Percentiles rank a stretch among this genome's conserved stretches.
Conservation (phyloP, 2,797 vertebrate species). For the Dallia pectoralis region DNA sequence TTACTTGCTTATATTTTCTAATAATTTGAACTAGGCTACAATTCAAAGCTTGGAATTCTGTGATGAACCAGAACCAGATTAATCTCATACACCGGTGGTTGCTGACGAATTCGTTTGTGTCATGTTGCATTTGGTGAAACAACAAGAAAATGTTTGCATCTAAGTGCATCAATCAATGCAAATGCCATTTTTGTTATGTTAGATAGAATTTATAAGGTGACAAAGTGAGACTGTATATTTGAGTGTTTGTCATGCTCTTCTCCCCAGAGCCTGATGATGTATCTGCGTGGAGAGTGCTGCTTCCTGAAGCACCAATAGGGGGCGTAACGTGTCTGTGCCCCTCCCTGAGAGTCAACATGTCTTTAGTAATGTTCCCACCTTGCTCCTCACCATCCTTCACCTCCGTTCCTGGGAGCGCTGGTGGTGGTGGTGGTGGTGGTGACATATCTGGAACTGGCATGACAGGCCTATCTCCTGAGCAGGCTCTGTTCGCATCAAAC, state of each 20-base stretch:
- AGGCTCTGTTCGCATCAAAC: slow-evolving; percentile 75
- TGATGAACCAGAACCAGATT: too few relatives aligned
- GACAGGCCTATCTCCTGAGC: slow-evolving; percentile 54
- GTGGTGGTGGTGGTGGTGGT: slow-evolving; percentile 16
- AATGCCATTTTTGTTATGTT: too few relatives aligned
- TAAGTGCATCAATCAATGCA: too few relatives aligned
- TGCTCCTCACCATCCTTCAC: slow-evolving; percentile 20
- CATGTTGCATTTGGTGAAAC: too few relatives aligned
- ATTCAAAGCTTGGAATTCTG: too few relatives aligned
- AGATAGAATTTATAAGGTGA: neutral
- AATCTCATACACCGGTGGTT: too few relatives aligned
- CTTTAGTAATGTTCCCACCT: slow-evolving; percentile 25
- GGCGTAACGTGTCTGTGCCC: slow-evolving; percentile 16
- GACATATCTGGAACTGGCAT: slow-evolving; percentile 46
- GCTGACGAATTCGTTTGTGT: too few relatives aligned
- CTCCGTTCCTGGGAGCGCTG: slow-evolving; percentile 14
- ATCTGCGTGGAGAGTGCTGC: slow-evolving; percentile 33
- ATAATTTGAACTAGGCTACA: too few relatives aligned
- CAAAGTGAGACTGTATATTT: slow-evolving; percentile 8
- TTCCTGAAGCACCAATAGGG: slow-evolving; percentile 25
- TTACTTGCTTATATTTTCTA: too few relatives aligned
- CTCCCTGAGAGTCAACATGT: slow-evolving; percentile 48
- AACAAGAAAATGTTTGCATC: too few relatives aligned
- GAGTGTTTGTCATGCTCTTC: neutral
- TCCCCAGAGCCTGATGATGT: slow-evolving; percentile 14